Percentiles rank a stretch among this genome's conserved stretches.
These are phyloP conservation scores for Epinephelus cyanopodus DNA, from an alignment of 2,113 vertebrate genomes.

Conservation along the genomic window DNA sequence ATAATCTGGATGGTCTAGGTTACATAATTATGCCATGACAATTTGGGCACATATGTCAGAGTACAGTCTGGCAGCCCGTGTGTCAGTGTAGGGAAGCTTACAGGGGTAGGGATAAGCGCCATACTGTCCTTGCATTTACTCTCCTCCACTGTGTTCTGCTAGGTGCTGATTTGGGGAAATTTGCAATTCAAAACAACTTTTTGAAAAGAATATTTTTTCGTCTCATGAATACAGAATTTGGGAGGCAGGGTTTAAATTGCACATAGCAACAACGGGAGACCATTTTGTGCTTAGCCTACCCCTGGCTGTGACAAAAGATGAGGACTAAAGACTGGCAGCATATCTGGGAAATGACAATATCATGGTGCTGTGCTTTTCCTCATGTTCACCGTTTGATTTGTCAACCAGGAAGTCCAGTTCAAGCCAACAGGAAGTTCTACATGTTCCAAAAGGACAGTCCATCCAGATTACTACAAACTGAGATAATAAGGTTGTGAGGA, in stretches of 20 bases:
- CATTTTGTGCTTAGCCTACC: slow-evolving; percentile 60
- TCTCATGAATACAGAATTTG: slow-evolving; percentile 84
- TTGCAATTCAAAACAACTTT: slow-evolving; percentile 87
- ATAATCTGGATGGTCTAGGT: slow-evolving; percentile 85
- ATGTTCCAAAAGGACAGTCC: slow-evolving; percentile 32
- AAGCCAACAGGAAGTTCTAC: slow-evolving; percentile 40
- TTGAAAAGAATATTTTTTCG: slow-evolving; percentile 77
- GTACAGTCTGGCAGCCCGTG: slow-evolving; percentile 74
- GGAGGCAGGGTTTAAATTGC: slow-evolving; percentile 73
- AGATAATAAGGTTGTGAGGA: slow-evolving; percentile 12
- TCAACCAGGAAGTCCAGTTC: slow-evolving; percentile 35
- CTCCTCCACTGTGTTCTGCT: slow-evolving; percentile 72
- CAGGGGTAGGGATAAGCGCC: slow-evolving; percentile 77
- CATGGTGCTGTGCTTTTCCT: slow-evolving; percentile 5
- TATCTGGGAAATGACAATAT: slow-evolving; percentile 47
- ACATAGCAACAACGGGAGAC: slow-evolving; percentile 66
- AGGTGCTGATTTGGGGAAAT: slow-evolving; percentile 81
- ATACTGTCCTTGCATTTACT: slow-evolving; percentile 77
- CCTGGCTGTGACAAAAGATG: slow-evolving; percentile 48
- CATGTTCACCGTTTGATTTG: slow-evolving; percentile 34
- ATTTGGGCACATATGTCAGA: slow-evolving; percentile 83
- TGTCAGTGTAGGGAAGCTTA: slow-evolving; percentile 80
- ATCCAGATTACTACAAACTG: slow-evolving; percentile 40
- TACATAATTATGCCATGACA: slow-evolving; percentile 87
- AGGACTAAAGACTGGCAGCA: slow-evolving; percentile 35